Evolutionary conservation across 2,888 invertebrate genomes (phyloP).

Genomic region (Eucera pruinosa): DNA sequence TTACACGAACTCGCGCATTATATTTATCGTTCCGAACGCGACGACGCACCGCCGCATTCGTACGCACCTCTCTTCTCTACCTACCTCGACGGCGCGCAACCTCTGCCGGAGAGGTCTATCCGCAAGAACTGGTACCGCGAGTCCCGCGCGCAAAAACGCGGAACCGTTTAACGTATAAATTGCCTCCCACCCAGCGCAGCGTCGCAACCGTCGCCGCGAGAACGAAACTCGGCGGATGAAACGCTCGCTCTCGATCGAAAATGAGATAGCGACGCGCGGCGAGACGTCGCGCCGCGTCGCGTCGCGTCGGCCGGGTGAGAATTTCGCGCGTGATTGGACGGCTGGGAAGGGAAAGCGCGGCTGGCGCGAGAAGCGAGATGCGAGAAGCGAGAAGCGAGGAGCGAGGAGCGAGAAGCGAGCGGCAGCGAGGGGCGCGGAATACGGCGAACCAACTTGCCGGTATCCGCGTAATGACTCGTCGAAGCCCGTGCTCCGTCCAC

Average conservation of each 20-base stretch:
- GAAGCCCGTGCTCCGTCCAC: conserved; percentile 50
- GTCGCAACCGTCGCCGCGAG: too few species aligned
- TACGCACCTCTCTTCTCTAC: conserved; percentile 4
- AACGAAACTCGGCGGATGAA: too few species aligned
- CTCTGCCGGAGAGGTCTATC: conserved; percentile 1
- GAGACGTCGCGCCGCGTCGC: too few species aligned
- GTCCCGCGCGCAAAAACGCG: conserved; percentile 43
- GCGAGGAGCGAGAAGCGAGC: too few species aligned
- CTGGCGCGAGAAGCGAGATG: too few species aligned
- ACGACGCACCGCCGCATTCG: conserved; percentile 2
- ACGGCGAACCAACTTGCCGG: conserved; percentile 33
- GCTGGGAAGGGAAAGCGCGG: too few species aligned
- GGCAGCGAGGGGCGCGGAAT: too few species aligned
- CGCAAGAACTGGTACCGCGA: conserved; percentile 54
- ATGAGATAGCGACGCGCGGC: neutral
- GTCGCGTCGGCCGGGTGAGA: too few species aligned
- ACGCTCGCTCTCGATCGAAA: conserved; percentile 6
- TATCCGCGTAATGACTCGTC: conserved; percentile 61
- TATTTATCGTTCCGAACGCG: conserved; percentile 51
- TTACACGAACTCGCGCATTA: conserved; percentile 50
- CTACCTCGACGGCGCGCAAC: conserved; percentile 36
- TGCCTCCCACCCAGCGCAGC: conserved; percentile 12
- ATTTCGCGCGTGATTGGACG: too few species aligned
- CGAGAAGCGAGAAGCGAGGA: too few species aligned
- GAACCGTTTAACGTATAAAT: conserved; percentile 58